Conservation (phyloP, 2,888 invertebrate species). For the Cyaniris semiargus region DNA sequence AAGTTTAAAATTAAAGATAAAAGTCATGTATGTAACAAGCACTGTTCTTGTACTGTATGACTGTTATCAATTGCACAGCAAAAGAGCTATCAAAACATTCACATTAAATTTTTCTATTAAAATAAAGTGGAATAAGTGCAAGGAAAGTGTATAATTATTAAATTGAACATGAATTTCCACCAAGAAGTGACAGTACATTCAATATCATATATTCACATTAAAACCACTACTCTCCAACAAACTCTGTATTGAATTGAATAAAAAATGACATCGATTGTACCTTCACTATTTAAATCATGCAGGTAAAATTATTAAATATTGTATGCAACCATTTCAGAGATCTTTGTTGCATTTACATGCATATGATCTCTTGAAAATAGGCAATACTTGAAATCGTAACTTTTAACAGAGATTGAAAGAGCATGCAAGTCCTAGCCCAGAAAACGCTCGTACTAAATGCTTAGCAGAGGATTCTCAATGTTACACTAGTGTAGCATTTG, state of each 20-base stretch:
- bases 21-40: background rate
- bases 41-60: background rate
- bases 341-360: background rate
- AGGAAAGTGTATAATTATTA: too few species aligned
- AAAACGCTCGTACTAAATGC: background rate
- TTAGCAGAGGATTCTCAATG: background rate
- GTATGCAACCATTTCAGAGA: background rate
- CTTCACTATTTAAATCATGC: background rate
- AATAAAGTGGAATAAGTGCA: too few species aligned
- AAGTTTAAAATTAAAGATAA: constrained; percentile 5
- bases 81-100: background rate
- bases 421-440: background rate
- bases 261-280: background rate
- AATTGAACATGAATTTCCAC: too few species aligned
- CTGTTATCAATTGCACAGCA: constrained; percentile 10
- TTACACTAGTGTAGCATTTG: background rate
- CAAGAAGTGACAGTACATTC: too few species aligned
- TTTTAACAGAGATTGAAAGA: constrained; percentile 3
- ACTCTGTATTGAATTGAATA: background rate
- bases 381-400: background rate
- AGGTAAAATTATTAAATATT: background rate
- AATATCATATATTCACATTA: constrained; percentile 6
- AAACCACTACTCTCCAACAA: background rate
- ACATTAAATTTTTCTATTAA: too few species aligned
- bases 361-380: too few species aligned